Base-by-base conservation (phyloP, 2,888 invertebrate genomes). In the Leucoptera coffeella region DNA sequence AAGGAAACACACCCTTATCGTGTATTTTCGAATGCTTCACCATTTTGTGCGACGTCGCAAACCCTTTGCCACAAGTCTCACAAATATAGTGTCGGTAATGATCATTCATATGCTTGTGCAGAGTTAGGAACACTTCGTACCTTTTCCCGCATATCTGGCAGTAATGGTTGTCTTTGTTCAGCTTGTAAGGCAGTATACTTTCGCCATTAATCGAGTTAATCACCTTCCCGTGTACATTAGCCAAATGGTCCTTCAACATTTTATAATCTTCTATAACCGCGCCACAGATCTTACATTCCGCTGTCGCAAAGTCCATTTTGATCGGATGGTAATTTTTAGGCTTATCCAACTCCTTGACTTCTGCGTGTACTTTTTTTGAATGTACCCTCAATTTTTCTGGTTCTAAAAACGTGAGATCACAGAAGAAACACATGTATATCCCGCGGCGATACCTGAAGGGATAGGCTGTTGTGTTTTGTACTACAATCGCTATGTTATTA, bases 91-190 rank as follows among this genome's bases (percentile, higher is more conserved):
- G 62, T 8, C 64, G 59, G 32, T 57, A 69, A 33, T 69, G 69
- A 15, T 58, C 57, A 22, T 67, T 67, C 67, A 69, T 69, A 17
- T 69, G 69, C 30, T 57, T 62, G 39, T 67, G 67, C 2, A 69
- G 42, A 13, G 56, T 61, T 0, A 65, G 39, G 30, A 69, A 69
- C 54, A 59, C 54, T 34, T 67, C 65, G 35, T 69, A 69, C 1
- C 50, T 45, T 26, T 64, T 60, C 0, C 64, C 62, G 31, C 67
- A 69, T 4, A 65, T 47, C 31, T 62, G 64, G 30, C 67, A 69
- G 14, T 45, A 45, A 25, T 64, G 56, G 17, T 56, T 54, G 4
- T 59, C 60, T 33, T 54, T 61, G 14, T 42, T 47, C n/a, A 69
- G 34, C 32, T 58, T 62, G 41, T 67, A 69, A 0, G 69, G 69